A percentile compares a stretch with the other conserved stretches of the same genome.
These are phyloP conservation scores for Rhinoraja longicauda DNA, from an alignment of 2,797 vertebrate genomes.

Conservation along the genomic window DNA sequence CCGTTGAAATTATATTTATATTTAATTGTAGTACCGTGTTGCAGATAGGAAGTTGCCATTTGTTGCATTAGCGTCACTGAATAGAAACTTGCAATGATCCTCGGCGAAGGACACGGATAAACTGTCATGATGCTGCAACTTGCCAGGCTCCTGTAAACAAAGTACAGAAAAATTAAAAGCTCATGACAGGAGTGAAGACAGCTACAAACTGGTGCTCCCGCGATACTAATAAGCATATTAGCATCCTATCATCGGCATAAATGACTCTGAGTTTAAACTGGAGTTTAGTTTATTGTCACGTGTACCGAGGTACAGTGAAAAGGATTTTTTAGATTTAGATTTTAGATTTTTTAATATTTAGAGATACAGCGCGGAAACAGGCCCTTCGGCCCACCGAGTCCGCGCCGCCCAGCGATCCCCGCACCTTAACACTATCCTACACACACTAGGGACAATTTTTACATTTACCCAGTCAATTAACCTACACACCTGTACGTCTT, in stretches of 20 bases:
- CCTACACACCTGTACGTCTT: no score
- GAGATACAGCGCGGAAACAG: no score
- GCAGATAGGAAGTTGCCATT: neutral
- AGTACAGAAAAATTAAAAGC: neutral
- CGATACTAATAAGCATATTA: neutral
- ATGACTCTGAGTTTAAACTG: neutral
- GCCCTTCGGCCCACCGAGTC: no score
- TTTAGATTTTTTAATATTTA: no score
- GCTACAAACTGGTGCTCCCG: neutral
- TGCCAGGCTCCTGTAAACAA: neutral
- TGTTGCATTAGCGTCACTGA: neutral
- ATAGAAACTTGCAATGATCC: neutral
- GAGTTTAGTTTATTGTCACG: no score
- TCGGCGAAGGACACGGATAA: conserved; percentile 22
- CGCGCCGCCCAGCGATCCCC: no score
- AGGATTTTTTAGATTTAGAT: no score
- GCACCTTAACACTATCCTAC: no score
- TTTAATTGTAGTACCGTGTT: conserved; percentile 4
- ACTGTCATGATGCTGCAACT: neutral
- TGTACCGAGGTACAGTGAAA: no score
- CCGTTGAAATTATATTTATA: neutral
- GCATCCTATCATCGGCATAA: neutral
- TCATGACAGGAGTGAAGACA: neutral
- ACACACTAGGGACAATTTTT: no score
- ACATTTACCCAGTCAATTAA: no score